Conservation (phyloP, 2,113 vertebrate genomes). For the Eleginops maclovinus region DNA sequence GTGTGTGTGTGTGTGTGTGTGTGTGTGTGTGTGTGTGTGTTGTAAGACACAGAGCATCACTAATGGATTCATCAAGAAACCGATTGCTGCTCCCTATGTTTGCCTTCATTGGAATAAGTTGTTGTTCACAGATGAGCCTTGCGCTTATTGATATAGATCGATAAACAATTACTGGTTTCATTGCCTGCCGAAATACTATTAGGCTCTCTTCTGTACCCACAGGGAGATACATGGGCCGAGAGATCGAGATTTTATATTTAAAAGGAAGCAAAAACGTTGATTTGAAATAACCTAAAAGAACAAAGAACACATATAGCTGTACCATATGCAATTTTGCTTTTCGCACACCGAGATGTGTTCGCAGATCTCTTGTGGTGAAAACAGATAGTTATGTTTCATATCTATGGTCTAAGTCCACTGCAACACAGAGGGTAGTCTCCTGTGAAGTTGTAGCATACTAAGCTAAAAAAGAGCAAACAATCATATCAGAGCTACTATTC, state of each 20-base stretch:
- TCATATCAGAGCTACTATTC: too few relatives aligned
- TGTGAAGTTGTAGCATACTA: too few relatives aligned
- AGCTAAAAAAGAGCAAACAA: too few relatives aligned
- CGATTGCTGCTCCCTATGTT: conserved; percentile 40
- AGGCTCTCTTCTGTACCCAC: conserved; percentile 19
- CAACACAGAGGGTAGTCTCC: too few relatives aligned
- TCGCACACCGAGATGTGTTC: too few relatives aligned
- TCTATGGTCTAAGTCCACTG: too few relatives aligned
- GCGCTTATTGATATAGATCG: conserved; percentile 68
- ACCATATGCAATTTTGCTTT: too few relatives aligned
- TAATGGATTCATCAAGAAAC: conserved; percentile 49
- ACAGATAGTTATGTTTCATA: too few relatives aligned
- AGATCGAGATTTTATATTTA: neutral
- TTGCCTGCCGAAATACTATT: conserved; percentile 52
- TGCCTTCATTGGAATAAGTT: conserved; percentile 68
- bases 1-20: neutral
- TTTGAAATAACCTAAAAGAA: too few relatives aligned
- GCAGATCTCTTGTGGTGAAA: too few relatives aligned
- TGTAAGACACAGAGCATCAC: conserved; percentile 29
- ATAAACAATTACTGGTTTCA: conserved; percentile 76
- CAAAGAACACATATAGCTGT: too few relatives aligned
- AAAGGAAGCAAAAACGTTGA: neutral
- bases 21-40: neutral
- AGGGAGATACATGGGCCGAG: conserved; percentile 12
- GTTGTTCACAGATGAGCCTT: conserved; percentile 71